Percentiles rank a stretch among this genome's conserved stretches.
phyloP scores from a whole-genome alignment of 2,888 invertebrate species.

The Oscheius sp. region DNA sequence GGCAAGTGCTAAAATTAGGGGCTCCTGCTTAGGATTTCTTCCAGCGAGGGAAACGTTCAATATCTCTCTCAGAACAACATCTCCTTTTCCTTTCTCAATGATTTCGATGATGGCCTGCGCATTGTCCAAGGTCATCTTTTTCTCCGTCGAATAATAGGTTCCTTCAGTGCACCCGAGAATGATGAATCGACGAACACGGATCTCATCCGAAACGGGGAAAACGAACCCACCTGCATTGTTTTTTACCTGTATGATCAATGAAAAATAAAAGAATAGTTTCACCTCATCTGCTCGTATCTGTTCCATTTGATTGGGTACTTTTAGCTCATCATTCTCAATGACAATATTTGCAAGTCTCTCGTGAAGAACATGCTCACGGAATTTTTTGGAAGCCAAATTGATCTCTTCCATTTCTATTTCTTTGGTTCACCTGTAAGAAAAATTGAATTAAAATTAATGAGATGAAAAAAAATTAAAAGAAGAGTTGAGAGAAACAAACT shows the following conservation, averaged over 20 bases:
- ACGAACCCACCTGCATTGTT: slow-evolving; percentile 70
- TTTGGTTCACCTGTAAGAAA: no score
- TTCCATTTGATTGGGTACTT: slow-evolving; percentile 47
- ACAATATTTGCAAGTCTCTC: no score
- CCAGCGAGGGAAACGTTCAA: slow-evolving; percentile 69
- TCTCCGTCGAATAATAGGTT: slow-evolving; percentile 68
- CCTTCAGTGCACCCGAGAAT: slow-evolving; percentile 71
- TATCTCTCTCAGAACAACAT: slow-evolving; percentile 68
- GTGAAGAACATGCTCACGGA: no score
- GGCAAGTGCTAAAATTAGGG: slow-evolving; percentile 78
- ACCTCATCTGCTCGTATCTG: slow-evolving; percentile 57
- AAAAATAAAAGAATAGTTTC: background rate
- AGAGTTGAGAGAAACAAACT: no score
- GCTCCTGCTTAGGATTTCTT: slow-evolving; percentile 69
- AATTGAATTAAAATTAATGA: no score
- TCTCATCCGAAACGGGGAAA: slow-evolving; percentile 69
- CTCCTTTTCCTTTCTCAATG: slow-evolving; percentile 68
- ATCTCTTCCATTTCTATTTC: no score
- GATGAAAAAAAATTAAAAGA: no score
- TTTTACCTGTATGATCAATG: slow-evolving; percentile 45
- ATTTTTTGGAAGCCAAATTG: no score
- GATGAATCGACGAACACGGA: slow-evolving; percentile 70
- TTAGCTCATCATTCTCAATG: no score
- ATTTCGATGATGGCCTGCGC: slow-evolving; percentile 66
- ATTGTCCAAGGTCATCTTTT: slow-evolving; percentile 69